Percentiles rank a stretch among this genome's conserved stretches.
These are phyloP conservation scores for Zapus hudsonius DNA, from an alignment of 2,113 vertebrate species.

Conservation along the genomic window DNA sequence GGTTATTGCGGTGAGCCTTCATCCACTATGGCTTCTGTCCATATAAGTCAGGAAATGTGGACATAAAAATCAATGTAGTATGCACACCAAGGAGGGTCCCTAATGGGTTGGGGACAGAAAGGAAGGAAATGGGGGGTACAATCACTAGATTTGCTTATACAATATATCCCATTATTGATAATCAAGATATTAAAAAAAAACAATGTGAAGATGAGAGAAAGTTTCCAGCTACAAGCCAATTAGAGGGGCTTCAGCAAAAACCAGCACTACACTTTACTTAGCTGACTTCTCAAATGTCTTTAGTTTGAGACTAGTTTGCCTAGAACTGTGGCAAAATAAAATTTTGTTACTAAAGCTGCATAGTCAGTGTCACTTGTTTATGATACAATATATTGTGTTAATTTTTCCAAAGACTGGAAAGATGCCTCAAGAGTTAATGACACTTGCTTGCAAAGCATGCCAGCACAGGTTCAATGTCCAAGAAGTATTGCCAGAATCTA, in stretches of 20 bases:
- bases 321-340: background rate
- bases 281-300: background rate
- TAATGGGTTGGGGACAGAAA: too few species aligned
- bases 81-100: too few species aligned
- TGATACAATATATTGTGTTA: background rate
- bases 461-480: too few species aligned
- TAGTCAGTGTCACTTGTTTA: background rate
- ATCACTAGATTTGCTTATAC: too few species aligned
- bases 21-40: background rate
- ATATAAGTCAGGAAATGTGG: background rate
- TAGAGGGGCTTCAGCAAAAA: background rate
- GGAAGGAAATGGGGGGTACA: too few species aligned
- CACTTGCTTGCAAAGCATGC: too few species aligned
- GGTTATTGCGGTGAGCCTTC: background rate
- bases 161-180: too few species aligned
- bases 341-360: background rate
- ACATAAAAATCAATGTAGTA: background rate
- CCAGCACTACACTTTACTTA: accelerated
- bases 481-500: too few species aligned
- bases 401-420: background rate
- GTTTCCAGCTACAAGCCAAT: background rate
- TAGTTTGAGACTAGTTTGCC: too few species aligned
- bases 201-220: background rate
- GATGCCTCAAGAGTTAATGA: too few species aligned
- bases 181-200: too few species aligned